Percentiles rank a stretch among this genome's conserved stretches.
Evolutionary conservation across 2,113 vertebrate genomes (phyloP).

Genomic region (Ginglymostoma cirratum): DNA sequence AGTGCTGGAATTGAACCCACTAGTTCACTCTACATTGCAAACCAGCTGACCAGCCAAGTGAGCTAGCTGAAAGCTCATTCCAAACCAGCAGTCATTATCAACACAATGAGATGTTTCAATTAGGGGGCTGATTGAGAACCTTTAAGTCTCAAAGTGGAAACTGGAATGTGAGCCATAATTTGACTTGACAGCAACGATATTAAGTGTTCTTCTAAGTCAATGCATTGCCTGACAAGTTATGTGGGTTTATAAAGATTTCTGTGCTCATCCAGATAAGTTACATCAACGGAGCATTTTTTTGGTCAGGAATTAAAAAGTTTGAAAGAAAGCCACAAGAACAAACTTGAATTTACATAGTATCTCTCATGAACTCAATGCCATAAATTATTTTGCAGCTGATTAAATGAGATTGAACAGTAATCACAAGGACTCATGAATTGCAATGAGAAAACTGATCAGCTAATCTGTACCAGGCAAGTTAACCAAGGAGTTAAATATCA

Average conservation of each 20-base stretch:
- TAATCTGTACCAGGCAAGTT: background rate
- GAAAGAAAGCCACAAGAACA: background rate
- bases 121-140: background rate
- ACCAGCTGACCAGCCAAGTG: too few relatives aligned
- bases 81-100: background rate
- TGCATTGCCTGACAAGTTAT: background rate
- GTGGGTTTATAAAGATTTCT: background rate
- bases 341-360: background rate
- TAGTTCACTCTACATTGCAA: too few relatives aligned
- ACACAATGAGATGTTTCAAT: background rate
- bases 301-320: background rate
- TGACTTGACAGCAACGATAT: slow-evolving; percentile 2
- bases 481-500: background rate
- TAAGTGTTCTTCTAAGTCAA: background rate
- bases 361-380: background rate
- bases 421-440: background rate
- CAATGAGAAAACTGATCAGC: background rate
- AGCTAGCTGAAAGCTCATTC: too few relatives aligned
- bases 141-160: background rate
- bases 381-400: background rate
- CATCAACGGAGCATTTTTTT: background rate
- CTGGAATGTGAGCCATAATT: background rate
- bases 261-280: background rate
- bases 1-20: too few relatives aligned
- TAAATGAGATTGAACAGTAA: background rate